Evolutionary conservation across 1,140 invertebrate species (phyloP).

Genomic region (Manduca sexta): DNA sequence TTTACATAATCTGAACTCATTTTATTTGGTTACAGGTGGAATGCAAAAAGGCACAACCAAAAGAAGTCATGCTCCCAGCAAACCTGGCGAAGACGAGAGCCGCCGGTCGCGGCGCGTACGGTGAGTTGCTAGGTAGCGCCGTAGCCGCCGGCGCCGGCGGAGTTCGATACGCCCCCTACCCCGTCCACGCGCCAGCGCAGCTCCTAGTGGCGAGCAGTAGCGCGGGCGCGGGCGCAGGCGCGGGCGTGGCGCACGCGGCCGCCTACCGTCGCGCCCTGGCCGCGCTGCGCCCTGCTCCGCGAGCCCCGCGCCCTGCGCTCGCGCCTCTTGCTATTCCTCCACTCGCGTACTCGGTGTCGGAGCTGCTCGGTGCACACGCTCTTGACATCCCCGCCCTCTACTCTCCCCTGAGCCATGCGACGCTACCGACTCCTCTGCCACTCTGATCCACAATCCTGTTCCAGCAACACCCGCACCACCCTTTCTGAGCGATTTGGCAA

Average conservation of each 20-base stretch:
- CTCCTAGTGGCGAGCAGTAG: slow-evolving; percentile 72
- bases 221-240: slow-evolving; percentile 50
- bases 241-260: slow-evolving; percentile 38
- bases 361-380: slow-evolving; percentile 63
- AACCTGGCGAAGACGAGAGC: slow-evolving; percentile 94
- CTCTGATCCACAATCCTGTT: slow-evolving; percentile 79
- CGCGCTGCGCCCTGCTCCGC: slow-evolving; percentile 59
- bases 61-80: slow-evolving; percentile 98
- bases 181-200: slow-evolving; percentile 75
- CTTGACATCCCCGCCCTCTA: slow-evolving; percentile 65
- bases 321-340: slow-evolving; percentile 53
- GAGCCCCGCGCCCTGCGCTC: slow-evolving; percentile 56
- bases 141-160: slow-evolving; percentile 71
- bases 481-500: slow-evolving; percentile 38
- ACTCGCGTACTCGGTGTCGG: slow-evolving; percentile 65
- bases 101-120: slow-evolving; percentile 92
- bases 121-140: slow-evolving; percentile 94
- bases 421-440: slow-evolving; percentile 65
- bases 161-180: slow-evolving; percentile 78
- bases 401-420: slow-evolving; percentile 59
- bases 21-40: slow-evolving; percentile 88
- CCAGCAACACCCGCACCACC: slow-evolving; percentile 67
- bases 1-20: too few species aligned
- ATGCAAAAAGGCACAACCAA: slow-evolving; percentile 99
- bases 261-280: slow-evolving; percentile 65